A percentile compares a stretch with the other conserved stretches of the same genome.
These are phyloP conservation scores for Lordiphosa mommai DNA, from an alignment of 1,140 invertebrate species.

Conservation along the genomic window DNA sequence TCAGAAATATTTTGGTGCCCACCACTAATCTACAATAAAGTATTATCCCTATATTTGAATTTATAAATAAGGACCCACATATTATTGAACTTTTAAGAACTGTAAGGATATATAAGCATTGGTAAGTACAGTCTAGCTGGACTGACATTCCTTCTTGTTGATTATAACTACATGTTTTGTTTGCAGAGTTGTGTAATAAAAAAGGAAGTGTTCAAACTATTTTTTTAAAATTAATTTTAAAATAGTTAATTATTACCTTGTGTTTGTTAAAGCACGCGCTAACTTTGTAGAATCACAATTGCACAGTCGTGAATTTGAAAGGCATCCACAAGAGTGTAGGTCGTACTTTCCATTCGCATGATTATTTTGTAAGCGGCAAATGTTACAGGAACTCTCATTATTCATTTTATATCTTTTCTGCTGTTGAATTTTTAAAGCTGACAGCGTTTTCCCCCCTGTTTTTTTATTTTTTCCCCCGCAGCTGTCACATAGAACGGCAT, in stretches of 20 bases:
- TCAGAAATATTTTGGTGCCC: too few relatives aligned
- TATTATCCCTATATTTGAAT: too few relatives aligned
- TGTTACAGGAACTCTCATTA: conserved; percentile 11
- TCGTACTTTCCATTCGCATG: not conserved
- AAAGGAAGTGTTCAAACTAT: too few relatives aligned
- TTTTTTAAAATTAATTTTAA: too few relatives aligned
- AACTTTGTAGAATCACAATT: conserved; percentile 13
- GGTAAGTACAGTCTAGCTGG: too few relatives aligned
- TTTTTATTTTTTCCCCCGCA: conserved; percentile 35
- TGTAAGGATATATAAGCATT: too few relatives aligned
- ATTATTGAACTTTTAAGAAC: too few relatives aligned
- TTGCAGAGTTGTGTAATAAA: too few relatives aligned
- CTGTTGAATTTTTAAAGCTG: not conserved
- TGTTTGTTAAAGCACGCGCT: not conserved
- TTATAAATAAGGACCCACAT: too few relatives aligned
- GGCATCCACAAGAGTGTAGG: conserved; percentile 16
- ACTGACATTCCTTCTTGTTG: too few relatives aligned
- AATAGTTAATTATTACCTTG: not conserved
- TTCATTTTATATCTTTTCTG: not conserved
- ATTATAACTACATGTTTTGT: too few relatives aligned
- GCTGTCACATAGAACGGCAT: conserved; percentile 3
- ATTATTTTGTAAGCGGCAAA: conserved; percentile 1
- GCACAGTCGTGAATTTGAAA: conserved; percentile 20
- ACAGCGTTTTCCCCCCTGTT: not conserved
- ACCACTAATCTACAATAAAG: too few relatives aligned